A percentile compares a stretch with the other conserved stretches of the same genome.
These are phyloP conservation scores for Osmerus eperlanus DNA, from an alignment of 2,113 vertebrate genomes.

Conservation along the genomic window DNA sequence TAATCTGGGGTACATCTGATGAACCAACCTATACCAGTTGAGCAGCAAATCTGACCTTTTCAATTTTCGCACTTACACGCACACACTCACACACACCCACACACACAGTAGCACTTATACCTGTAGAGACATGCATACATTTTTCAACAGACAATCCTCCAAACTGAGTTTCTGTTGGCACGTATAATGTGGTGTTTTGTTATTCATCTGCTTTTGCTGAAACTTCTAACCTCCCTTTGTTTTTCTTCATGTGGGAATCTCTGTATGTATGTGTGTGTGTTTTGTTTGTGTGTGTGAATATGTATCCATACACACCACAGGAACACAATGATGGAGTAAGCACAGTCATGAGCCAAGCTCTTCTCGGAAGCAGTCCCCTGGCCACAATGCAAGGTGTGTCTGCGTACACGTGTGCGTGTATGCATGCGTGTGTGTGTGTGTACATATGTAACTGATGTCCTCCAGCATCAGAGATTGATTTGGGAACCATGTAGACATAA, in stretches of 20 bases:
- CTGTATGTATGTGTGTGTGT: conserved; percentile 23
- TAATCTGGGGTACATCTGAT: no score
- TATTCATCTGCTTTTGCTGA: neutral
- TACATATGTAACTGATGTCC: neutral
- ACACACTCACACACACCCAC: conserved; percentile 5
- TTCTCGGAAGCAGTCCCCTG: conserved; percentile 85
- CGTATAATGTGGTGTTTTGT: neutral
- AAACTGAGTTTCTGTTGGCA: neutral
- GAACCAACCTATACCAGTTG: no score
- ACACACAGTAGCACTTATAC: neutral
- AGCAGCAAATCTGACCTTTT: no score
- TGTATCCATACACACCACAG: conserved; percentile 69
- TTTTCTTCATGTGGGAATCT: conserved; percentile 26
- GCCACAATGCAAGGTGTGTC: conserved; percentile 88
- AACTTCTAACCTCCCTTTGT: conserved; percentile 25
- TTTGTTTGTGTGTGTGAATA: conserved; percentile 31
- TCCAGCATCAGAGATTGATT: neutral
- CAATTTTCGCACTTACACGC: neutral
- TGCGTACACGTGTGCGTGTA: neutral
- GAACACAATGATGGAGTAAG: conserved; percentile 87
- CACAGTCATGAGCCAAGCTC: conserved; percentile 85
- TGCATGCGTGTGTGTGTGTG: conserved; percentile 14
- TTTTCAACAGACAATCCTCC: neutral
- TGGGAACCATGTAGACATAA: no score
- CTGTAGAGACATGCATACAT: no score